A percentile compares a stretch with the other conserved stretches of the same genome.
phyloP scores from a whole-genome alignment of 2,888 invertebrate species.

The Ametastegia equiseti region DNA sequence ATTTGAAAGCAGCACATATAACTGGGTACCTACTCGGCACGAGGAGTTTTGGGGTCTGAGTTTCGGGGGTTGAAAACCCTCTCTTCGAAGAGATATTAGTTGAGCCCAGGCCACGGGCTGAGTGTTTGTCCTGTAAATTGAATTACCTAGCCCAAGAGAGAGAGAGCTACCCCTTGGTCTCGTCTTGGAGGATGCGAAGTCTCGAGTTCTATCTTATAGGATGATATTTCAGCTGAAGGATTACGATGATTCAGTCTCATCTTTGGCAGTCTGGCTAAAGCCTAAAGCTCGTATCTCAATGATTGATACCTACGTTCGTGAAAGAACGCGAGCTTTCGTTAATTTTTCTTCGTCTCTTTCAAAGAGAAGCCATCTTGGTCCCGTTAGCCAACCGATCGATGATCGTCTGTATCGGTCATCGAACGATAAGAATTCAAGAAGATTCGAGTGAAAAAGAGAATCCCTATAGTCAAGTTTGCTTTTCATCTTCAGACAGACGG shows the following conservation, averaged over 20 bases:
- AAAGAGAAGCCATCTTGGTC: not conserved
- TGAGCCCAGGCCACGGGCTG: not conserved
- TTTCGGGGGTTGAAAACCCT: not conserved
- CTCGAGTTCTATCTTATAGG: not conserved
- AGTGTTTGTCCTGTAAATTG: conserved; percentile 36
- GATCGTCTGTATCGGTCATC: not conserved
- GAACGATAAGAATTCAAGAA: not conserved
- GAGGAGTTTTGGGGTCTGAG: not conserved
- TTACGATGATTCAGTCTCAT: not conserved
- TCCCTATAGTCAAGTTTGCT: conserved; percentile 28
- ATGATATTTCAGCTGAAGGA: not conserved
- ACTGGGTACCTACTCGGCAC: too few relatives aligned
- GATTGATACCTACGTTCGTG: not conserved
- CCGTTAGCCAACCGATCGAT: not conserved
- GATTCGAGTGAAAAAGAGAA: not conserved
- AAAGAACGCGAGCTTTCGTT: not conserved
- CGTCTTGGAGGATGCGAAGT: not conserved
- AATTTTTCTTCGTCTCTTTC: not conserved
- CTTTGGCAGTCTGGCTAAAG: not conserved
- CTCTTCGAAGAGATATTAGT: conserved; percentile 27
- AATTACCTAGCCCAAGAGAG: conserved; percentile 15
- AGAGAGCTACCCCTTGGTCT: not conserved
- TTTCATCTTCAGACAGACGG: conserved; percentile 6
- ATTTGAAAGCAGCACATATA: conserved; percentile 13
- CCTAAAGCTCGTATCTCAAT: not conserved